Evolutionary conservation across 2,888 invertebrate genomes (phyloP), one percentile per base, ranked within the genome.

Genomic region (Podabrus alpinus): DNA sequence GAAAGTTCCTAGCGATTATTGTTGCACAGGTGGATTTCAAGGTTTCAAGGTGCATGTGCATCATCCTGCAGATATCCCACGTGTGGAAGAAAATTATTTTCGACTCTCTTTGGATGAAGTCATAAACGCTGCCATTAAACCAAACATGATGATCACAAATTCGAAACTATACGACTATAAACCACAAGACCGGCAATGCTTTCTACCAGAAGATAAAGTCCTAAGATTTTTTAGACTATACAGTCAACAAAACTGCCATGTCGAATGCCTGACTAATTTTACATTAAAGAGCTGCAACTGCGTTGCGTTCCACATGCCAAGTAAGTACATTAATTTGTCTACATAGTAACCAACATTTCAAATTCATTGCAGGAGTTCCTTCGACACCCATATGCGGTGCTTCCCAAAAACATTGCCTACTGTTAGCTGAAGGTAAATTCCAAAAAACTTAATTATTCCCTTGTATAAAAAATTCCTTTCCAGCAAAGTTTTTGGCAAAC

Each of bases 91-190:
- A 16, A 68, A 72, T 19, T 74, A 70, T 24, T 71, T 74, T 59
- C 61, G 74, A n/a, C 15, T 74, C 1, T 68, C 74, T 11, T 86
- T 92, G 73, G 89, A 91, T 67, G 92, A 92, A 83, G 92, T 92
- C 82, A 90, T 93, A 0, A 68, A 68, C 2, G 74, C 74, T 15
- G 74, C 70, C 3, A 45, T 74, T 1, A 74, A 74, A 68, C 74
- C 74, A 1, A 74, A 68, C n/a, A 68, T 74, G 74, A 74, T 74
- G 66, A 68, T 24, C 5, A 74, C 74, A 4, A 68, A 45, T 15
- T 61, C 66, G 1, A 68, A 74, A 15, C 24, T 74, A 19, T 25
- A 45, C 17, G 66, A 45, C 15, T 74, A 74, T 15, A 62, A 67
- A 16, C 74, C 74, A 13, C 15, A 67, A 7, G 59, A 68, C 3